Percentiles rank a stretch among this genome's conserved stretches.
phyloP scores from a whole-genome alignment of 2,888 invertebrate species.

The Agriopis leucophaearia region DNA sequence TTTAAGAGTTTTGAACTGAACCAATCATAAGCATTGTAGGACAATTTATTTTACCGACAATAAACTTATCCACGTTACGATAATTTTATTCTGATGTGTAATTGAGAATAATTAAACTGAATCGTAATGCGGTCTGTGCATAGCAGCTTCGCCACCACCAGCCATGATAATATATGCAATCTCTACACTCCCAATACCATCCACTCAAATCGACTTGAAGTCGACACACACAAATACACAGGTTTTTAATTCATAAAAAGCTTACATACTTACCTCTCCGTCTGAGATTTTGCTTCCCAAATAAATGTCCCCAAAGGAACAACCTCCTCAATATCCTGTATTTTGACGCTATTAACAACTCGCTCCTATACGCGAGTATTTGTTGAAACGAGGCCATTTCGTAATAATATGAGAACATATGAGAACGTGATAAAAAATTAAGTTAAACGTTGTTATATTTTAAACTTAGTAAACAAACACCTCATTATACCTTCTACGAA shows the following conservation, averaged over 20 bases:
- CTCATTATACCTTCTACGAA: conserved; percentile 34
- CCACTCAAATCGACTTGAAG: conserved; percentile 5
- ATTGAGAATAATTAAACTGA: conserved; percentile 33
- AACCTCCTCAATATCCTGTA: conserved; percentile 97
- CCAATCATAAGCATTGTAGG: not conserved
- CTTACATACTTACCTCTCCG: conserved; percentile 89
- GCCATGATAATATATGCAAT: conserved; percentile 31
- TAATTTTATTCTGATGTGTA: conserved; percentile 13
- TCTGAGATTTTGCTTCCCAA: conserved; percentile 95
- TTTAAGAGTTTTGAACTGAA: not conserved
- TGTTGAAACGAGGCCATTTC: conserved; percentile 52
- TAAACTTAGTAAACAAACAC: conserved; percentile 54
- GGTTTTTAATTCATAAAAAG: conserved; percentile 28
- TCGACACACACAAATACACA: conserved; percentile 6
- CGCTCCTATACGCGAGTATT: conserved; percentile 49
- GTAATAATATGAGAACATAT: too few species aligned
- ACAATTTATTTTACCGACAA: not conserved
- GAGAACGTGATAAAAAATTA: conserved; percentile 36
- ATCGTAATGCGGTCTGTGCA: conserved; percentile 43
- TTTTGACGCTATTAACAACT: conserved; percentile 82
- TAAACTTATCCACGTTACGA: not conserved
- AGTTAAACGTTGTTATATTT: conserved; percentile 45
- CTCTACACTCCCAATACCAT: conserved; percentile 20
- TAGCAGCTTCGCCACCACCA: conserved; percentile 27
- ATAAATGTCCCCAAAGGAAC: conserved; percentile 99